Conservation (phyloP, 2,113 vertebrate species). For the Apeltes quadracus region DNA sequence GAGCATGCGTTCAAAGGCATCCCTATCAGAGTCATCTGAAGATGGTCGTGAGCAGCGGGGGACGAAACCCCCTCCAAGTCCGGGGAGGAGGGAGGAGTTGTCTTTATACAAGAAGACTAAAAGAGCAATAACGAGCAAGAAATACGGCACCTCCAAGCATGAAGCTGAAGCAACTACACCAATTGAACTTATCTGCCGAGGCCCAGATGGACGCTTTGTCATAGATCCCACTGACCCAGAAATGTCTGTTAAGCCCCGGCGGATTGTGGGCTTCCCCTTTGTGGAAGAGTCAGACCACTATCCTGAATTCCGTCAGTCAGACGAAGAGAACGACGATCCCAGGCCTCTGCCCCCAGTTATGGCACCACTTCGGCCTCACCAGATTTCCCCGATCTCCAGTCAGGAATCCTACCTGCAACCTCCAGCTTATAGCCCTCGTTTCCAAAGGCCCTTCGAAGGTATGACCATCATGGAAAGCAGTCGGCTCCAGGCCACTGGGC, state of each 20-base stretch:
- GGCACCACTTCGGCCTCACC: constrained; percentile 89
- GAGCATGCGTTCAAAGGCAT: constrained; percentile 89
- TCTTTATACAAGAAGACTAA: constrained; percentile 98
- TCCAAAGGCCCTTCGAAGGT: constrained; percentile 93
- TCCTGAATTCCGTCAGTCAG: constrained; percentile 97
- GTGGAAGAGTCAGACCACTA: constrained; percentile 98
- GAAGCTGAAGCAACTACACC: constrained; percentile 93
- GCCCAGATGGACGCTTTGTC: constrained; percentile 95
- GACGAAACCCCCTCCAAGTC: constrained; percentile 88
- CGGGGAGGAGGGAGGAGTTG: constrained; percentile 92
- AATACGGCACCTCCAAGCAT: constrained; percentile 91
- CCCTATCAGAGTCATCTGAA: constrained; percentile 93
- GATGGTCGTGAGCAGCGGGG: constrained; percentile 88
- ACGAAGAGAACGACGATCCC: constrained; percentile 96
- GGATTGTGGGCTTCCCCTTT: constrained; percentile 98
- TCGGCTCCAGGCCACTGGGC: constrained; percentile 90
- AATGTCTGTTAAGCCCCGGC: constrained; percentile 86
- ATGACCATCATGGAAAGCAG: constrained; percentile 87
- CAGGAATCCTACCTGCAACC: constrained; percentile 97
- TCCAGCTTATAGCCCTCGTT: constrained; percentile 97
- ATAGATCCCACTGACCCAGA: constrained; percentile 88
- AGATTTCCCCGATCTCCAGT: constrained; percentile 95
- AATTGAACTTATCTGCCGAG: constrained; percentile 96
- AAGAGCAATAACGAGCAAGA: constrained; percentile 97
- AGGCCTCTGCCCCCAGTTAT: constrained; percentile 88